A percentile compares a stretch with the other conserved stretches of the same genome.
Evolutionary conservation across 2,797 vertebrate species (phyloP).

Genomic region (Melanogrammus aeglefinus): DNA sequence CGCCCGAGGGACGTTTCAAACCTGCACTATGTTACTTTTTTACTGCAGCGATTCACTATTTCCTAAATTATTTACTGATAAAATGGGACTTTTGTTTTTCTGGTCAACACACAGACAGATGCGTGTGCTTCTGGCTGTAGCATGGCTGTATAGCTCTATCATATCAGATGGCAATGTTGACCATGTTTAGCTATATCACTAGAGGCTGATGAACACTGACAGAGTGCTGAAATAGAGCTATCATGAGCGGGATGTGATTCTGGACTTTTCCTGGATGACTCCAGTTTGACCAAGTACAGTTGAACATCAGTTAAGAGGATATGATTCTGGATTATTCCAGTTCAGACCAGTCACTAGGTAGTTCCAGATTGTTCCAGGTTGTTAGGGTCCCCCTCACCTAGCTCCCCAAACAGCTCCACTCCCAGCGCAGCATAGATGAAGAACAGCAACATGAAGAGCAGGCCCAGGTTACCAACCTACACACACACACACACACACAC

Average conservation of each 20-base stretch:
- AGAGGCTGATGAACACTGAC: neutral
- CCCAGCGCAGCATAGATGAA: slow-evolving; percentile 97
- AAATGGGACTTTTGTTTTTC: too few species aligned
- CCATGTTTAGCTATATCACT: neutral
- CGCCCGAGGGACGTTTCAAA: neutral
- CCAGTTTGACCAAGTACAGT: neutral
- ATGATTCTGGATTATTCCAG: neutral
- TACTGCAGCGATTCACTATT: too few species aligned
- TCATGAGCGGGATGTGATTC: neutral
- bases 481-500: slow-evolving; percentile 30
- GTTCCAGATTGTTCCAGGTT: neutral
- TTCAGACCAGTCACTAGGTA: neutral
- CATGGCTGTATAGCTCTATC: too few species aligned
- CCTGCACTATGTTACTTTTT: neutral
- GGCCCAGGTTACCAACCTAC: slow-evolving; percentile 93
- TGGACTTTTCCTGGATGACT: neutral
- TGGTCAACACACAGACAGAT: too few species aligned
- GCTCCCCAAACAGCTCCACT: slow-evolving; percentile 93
- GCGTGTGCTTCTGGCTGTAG: too few species aligned
- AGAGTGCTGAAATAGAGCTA: neutral
- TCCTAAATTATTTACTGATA: too few species aligned
- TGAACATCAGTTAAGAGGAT: neutral
- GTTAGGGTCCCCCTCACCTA: slow-evolving; percentile 75
- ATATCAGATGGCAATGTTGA: neutral
- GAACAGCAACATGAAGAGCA: slow-evolving; percentile 96